Conservation (phyloP, 2,113 vertebrate genomes). For the Phaethon lepturus region DNA sequence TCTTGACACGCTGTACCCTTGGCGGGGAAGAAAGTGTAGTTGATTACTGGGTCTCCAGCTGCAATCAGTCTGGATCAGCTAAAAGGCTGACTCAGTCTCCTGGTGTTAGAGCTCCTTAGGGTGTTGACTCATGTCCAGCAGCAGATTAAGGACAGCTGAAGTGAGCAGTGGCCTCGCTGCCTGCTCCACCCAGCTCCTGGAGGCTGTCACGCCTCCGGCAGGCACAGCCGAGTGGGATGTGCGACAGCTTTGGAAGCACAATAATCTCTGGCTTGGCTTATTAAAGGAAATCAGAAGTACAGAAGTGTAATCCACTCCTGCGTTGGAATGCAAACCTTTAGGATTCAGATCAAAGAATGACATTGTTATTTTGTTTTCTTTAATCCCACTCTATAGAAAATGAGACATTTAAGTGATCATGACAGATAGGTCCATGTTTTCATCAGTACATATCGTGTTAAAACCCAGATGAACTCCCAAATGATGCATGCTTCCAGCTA, state of each 20-base stretch:
- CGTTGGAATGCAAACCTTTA: not conserved
- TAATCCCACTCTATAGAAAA: not conserved
- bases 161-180: not conserved
- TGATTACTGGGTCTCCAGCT: slow-evolving; percentile 51
- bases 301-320: not conserved
- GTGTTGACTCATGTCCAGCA: slow-evolving; percentile 41
- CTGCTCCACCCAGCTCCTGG: slow-evolving; percentile 25
- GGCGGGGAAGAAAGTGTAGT: not conserved
- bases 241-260: not conserved
- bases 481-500: not conserved
- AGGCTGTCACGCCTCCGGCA: not conserved
- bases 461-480: not conserved
- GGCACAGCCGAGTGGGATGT: not conserved
- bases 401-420: not conserved
- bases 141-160: slow-evolving; percentile 13
- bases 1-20: not conserved
- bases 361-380: not conserved
- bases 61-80: slow-evolving; percentile 44
- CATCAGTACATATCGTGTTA: not conserved
- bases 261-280: not conserved
- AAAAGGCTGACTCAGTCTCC: slow-evolving; percentile 36
- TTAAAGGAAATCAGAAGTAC: not conserved
- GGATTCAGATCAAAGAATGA: not conserved
- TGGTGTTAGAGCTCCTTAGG: slow-evolving; percentile 2
- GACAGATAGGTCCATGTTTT: not conserved